Conservation (phyloP, 2,797 vertebrate genomes). For the Neosalanx taihuensis region DNA sequence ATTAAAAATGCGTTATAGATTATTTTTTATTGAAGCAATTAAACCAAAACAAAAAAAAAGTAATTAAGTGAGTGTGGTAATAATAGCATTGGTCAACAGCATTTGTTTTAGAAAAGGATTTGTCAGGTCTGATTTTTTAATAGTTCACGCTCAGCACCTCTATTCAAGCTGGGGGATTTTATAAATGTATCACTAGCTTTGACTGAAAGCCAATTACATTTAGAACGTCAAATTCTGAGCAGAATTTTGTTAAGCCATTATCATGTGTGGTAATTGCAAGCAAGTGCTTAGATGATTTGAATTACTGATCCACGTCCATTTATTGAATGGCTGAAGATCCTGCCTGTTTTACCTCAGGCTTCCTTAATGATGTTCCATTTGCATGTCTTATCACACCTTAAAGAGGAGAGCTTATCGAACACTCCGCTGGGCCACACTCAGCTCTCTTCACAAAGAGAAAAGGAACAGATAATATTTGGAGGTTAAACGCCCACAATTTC, state of each 20-base stretch:
- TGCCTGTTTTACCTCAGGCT: conserved; percentile 73
- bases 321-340: conserved; percentile 74
- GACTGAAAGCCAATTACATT: conserved; percentile 92
- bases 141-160: conserved; percentile 57
- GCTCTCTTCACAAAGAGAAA: conserved; percentile 69
- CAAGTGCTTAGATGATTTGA: conserved; percentile 70
- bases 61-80: conserved; percentile 92
- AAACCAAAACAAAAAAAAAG: conserved; percentile 96
- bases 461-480: conserved; percentile 74
- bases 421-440: conserved; percentile 69
- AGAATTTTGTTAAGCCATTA: conserved; percentile 83
- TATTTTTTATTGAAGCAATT: conserved; percentile 99
- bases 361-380: conserved; percentile 84
- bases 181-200: conserved; percentile 90
- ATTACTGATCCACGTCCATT: conserved; percentile 70
- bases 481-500: conserved; percentile 78
- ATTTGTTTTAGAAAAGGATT: conserved; percentile 88
- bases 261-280: conserved; percentile 72
- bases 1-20: conserved; percentile 99
- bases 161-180: conserved; percentile 87
- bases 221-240: conserved; percentile 96
- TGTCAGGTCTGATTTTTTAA: conserved; percentile 85
- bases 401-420: conserved; percentile 79
- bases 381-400: conserved; percentile 77
- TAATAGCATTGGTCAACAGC: conserved; percentile 99